phyloP scores from a whole-genome alignment of 2,113 vertebrate genomes.

The Pteronura brasiliensis region DNA sequence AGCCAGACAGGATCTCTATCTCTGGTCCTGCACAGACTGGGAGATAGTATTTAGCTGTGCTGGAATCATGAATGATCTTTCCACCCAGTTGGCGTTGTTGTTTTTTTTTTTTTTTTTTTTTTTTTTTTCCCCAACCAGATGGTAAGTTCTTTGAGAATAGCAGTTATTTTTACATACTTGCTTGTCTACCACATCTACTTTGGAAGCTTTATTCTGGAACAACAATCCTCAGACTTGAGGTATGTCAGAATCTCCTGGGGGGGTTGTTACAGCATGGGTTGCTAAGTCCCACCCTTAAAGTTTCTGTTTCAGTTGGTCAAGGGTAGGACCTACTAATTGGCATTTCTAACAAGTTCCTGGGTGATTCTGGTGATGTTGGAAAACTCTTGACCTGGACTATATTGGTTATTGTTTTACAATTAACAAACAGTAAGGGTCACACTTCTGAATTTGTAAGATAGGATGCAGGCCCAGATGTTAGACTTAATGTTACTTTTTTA shows the following conservation, averaged over 20 bases:
- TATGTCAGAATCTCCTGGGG: not conserved
- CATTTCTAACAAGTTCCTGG: not conserved
- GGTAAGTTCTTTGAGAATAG: not conserved
- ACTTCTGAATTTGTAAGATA: not conserved
- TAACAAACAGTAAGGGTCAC: not conserved
- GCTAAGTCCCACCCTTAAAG: too few species aligned
- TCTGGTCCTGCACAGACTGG: not conserved
- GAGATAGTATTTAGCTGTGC: not conserved
- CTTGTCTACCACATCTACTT: not conserved
- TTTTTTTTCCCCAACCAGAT: not conserved
- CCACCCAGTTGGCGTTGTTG: not conserved
- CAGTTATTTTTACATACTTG: not conserved
- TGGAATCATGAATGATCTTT: not conserved
- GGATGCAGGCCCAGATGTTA: not conserved
- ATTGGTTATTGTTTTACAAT: not conserved
- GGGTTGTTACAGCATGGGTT: not conserved
- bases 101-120: not conserved
- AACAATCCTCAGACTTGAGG: not conserved
- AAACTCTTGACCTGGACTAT: not conserved
- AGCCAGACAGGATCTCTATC: not conserved
- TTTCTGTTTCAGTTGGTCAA: not conserved
- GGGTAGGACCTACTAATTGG: too few species aligned
- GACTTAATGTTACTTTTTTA: not conserved
- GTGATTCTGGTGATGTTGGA: not conserved
- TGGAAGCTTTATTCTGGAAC: not conserved